A percentile compares a stretch with the other conserved stretches of the same genome.
Evolutionary conservation across 2,888 invertebrate genomes (phyloP).

Genomic region (Encarsia formosa): DNA sequence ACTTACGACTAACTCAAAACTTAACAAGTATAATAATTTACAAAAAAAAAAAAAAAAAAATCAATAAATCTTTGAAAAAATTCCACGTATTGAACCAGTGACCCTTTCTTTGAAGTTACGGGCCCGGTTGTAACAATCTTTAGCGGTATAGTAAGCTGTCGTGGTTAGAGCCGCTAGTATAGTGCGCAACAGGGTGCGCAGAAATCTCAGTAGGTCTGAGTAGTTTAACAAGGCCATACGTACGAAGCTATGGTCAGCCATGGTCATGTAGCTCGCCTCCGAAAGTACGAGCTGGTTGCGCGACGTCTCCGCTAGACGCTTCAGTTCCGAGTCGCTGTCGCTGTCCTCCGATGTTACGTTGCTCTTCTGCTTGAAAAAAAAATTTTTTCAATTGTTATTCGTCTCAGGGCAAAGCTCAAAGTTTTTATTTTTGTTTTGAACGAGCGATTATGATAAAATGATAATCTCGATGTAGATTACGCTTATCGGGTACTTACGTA

Average conservation of each 20-base stretch:
- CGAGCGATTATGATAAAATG: background rate
- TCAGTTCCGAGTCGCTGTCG: conserved; percentile 66
- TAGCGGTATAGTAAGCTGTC: background rate
- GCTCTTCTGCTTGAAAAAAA: conserved; percentile 31
- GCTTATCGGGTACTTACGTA: conserved; percentile 8
- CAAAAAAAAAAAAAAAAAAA: too few relatives aligned
- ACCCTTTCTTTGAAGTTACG: background rate
- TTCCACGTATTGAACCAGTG: too few relatives aligned
- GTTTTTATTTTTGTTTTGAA: background rate
- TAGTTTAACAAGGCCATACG: conserved; percentile 32
- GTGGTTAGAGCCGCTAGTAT: background rate
- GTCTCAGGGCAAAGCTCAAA: too few relatives aligned
- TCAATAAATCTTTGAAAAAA: too few relatives aligned
- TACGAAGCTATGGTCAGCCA: conserved; percentile 43
- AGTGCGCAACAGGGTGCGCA: background rate
- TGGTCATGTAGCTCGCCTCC: conserved; percentile 53
- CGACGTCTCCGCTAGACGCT: conserved; percentile 62
- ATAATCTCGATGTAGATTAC: too few relatives aligned
- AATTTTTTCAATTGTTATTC: background rate
- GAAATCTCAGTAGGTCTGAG: background rate
- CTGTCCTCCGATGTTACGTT: conserved; percentile 50
- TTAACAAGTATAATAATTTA: too few relatives aligned
- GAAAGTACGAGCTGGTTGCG: conserved; percentile 60
- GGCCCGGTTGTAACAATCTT: background rate
- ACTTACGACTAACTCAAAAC: too few relatives aligned